phyloP scores from a whole-genome alignment of 2,797 vertebrate species.

The Eulemur rubriventer region DNA sequence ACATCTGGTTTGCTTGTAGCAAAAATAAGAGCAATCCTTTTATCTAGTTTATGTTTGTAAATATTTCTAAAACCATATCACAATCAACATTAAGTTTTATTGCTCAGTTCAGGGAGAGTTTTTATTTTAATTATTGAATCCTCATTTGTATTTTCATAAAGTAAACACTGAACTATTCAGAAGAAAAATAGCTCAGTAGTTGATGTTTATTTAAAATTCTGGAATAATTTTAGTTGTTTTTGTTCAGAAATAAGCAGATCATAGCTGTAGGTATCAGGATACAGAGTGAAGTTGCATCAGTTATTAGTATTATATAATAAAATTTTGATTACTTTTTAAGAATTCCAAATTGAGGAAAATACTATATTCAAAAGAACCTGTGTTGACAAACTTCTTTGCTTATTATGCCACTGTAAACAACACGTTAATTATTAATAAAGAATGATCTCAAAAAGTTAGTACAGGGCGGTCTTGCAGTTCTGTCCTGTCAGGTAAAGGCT shows the following conservation, averaged over 20 bases:
- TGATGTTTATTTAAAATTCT: background rate
- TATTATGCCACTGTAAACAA: background rate
- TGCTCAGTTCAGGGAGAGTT: background rate
- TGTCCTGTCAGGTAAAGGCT: background rate
- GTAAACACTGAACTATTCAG: background rate
- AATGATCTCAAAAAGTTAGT: background rate
- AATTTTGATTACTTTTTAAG: background rate
- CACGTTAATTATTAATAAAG: background rate
- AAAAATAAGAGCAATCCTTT: background rate
- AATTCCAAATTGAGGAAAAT: background rate
- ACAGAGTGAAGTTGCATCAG: background rate
- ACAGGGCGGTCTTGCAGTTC: background rate
- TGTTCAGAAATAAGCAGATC: background rate
- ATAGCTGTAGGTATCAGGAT: background rate
- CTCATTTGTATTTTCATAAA: constrained; percentile 21
- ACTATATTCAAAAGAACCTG: background rate
- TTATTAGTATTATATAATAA: background rate
- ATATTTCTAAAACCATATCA: background rate
- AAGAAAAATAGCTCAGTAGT: background rate
- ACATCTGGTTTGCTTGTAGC: background rate
- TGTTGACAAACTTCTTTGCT: background rate
- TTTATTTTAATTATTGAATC: background rate
- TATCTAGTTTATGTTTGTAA: background rate
- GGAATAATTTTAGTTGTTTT: constrained; percentile 6
- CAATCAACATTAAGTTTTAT: background rate